A percentile compares a stretch with the other conserved stretches of the same genome.
Conservation (phyloP, 2,797 vertebrate genomes). For the Oryzias dopingdopingensis region DNA sequence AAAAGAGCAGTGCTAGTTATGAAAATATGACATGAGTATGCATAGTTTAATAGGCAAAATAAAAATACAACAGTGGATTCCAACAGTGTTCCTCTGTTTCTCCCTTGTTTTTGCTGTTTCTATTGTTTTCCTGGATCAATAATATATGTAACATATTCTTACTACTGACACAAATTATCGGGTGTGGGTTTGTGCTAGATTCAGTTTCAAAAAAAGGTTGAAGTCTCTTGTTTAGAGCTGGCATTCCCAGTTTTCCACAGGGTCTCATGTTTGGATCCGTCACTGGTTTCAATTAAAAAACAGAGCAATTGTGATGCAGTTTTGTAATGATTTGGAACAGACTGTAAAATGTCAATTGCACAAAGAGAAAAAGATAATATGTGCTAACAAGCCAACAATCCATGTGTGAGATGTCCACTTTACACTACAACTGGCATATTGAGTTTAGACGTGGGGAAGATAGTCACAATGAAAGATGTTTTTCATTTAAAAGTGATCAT, state of each 20-base stretch:
- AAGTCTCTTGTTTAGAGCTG: slow-evolving; percentile 63
- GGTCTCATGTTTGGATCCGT: slow-evolving; percentile 51
- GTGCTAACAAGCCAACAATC: slow-evolving; percentile 5
- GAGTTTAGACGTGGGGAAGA: slow-evolving; percentile 18
- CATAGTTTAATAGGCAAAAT: slow-evolving; percentile 28
- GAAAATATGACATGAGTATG: slow-evolving; percentile 35
- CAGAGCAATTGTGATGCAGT: slow-evolving; percentile 43
- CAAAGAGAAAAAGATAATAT: slow-evolving; percentile 22
- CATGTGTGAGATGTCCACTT: slow-evolving; percentile 18
- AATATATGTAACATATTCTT: slow-evolving; percentile 73
- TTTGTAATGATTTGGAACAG: slow-evolving; percentile 29
- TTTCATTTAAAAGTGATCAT: slow-evolving; percentile 50
- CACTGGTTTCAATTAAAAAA: slow-evolving; percentile 44
- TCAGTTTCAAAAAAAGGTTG: slow-evolving; percentile 73
- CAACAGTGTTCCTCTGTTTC: slow-evolving; percentile 41
- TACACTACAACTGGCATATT: slow-evolving; percentile 26
- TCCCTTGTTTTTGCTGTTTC: slow-evolving; percentile 60
- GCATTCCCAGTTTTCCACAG: slow-evolving; percentile 53
- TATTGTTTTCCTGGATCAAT: slow-evolving; percentile 71
- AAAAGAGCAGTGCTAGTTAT: slow-evolving; percentile 18
- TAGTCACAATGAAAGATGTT: slow-evolving; percentile 20
- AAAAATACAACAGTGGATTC: slow-evolving; percentile 53
- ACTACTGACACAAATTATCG: slow-evolving; percentile 65
- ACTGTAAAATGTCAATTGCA: slow-evolving; percentile 11
- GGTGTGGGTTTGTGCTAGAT: slow-evolving; percentile 74